Percentiles rank a stretch among this genome's conserved stretches.
Conservation (phyloP, 2,797 vertebrate genomes). For the Tragopan temminckii region DNA sequence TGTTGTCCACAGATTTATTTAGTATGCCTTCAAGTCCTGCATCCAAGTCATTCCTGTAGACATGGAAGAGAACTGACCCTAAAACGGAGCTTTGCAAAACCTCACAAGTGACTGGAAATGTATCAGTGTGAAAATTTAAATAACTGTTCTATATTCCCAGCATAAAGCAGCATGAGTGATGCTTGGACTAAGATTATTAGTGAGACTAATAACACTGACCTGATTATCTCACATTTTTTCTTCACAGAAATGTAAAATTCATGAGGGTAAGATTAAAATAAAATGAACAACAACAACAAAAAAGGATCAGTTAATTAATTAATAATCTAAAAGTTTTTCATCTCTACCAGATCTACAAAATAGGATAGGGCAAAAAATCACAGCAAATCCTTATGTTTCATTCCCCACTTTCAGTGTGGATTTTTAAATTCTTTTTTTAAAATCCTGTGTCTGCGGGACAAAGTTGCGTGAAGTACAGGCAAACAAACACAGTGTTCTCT, state of each 20-base stretch:
- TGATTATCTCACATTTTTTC: neutral
- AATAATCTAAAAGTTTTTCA: neutral
- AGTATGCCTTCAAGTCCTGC: neutral
- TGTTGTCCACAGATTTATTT: neutral
- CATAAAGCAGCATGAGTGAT: neutral
- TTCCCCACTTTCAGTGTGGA: fast-evolving
- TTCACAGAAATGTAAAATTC: neutral
- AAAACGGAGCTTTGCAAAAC: neutral
- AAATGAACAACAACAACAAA: neutral
- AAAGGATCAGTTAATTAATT: neutral
- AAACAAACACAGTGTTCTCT: neutral
- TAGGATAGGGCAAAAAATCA: neutral
- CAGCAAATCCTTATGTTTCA: neutral
- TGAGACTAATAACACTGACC: neutral
- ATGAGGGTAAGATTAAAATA: neutral
- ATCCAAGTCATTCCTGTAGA: neutral
- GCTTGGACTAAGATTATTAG: neutral
- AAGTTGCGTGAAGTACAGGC: neutral
- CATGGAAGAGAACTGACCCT: neutral
- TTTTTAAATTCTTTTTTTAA: neutral
- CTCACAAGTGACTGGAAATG: neutral
- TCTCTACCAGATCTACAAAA: neutral
- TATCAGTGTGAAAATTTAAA: neutral
- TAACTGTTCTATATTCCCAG: neutral
- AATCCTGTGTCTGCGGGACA: neutral